Evolutionary conservation across 2,113 vertebrate genomes (phyloP), one percentile per base, ranked within the genome.

Genomic region (Oncorhynchus clarkii): DNA sequence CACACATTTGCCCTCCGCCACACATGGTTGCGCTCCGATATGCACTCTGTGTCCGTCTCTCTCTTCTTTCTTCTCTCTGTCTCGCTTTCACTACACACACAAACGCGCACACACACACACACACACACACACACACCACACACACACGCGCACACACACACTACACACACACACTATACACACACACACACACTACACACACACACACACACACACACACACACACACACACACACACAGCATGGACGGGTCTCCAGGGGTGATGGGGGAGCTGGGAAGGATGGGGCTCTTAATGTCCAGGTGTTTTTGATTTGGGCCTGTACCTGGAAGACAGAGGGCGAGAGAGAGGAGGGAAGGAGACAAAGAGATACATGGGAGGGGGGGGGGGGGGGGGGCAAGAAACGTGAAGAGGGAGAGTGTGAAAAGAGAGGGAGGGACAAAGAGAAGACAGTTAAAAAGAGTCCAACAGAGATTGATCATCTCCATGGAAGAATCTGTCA

Each of bases 281-380:
- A 82, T 77, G n/a, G 80, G 67, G 77, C 60, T 83, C 74, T 67
- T 91, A 86, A 88, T 87, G 78, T 76, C 90, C 92, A 92, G 89
- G 91, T 92, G 92, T 90, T 70, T 70, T 39, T 70, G 34, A 22
- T 70, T 70, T 49, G 9, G 68, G 45, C 68, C 34, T 70, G 54
- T 82, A 89, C 86, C 87, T 91, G 89, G 86, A 76, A 88, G 80
- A 77, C 20, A 70, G 62, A 70, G 45, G 67, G 65, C 66, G 22
- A 76, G 75, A 39, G n/a, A 71, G 67, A 57, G 31, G 59, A 24
- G 11, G 49, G 49, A 16, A 39, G 39, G 66, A 66, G 59, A 29
- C 29, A 75, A 54, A 54, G 34, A 57, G 66, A 65, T 34, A 34
- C 6, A 34, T 34, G 34, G 34, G 34, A 24, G 22, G 34, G 34